A percentile compares a stretch with the other conserved stretches of the same genome.
Conservation (phyloP, 2,797 vertebrate species). For the Gallinago solitaria region DNA sequence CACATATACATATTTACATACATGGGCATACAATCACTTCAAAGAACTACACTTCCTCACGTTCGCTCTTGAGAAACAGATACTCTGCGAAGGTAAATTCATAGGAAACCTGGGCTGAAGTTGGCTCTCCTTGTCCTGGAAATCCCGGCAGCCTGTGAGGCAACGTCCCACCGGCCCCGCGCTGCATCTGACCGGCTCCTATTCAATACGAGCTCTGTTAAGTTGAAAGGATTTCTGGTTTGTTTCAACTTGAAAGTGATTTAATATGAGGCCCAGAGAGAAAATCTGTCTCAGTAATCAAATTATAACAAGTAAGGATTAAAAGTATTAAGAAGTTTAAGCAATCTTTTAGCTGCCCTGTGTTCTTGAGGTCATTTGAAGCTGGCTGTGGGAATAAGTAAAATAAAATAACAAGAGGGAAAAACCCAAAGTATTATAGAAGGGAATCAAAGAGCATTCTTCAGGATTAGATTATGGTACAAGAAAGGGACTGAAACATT, state of each 20-base stretch:
- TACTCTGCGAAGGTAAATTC: not conserved
- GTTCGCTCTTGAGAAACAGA: not conserved
- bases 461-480: constrained; percentile 66
- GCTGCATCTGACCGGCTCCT: constrained; percentile 67
- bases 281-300: constrained; percentile 82
- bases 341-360: constrained; percentile 76
- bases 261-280: constrained; percentile 81
- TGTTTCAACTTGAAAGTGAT: constrained; percentile 82
- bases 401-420: constrained; percentile 68
- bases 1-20: not conserved
- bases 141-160: constrained; percentile 43
- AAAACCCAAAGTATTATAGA: constrained; percentile 55
- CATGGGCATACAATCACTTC: not conserved
- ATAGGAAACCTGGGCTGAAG: not conserved
- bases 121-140: constrained; percentile 8
- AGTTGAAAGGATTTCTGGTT: constrained; percentile 82
- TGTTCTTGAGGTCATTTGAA: constrained; percentile 74
- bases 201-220: constrained; percentile 74
- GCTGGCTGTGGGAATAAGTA: constrained; percentile 69
- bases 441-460: constrained; percentile 50
- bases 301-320: constrained; percentile 85
- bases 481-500: constrained; percentile 60
- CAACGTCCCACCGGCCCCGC: constrained; percentile 58
- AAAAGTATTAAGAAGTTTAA: constrained; percentile 83
- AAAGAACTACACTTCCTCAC: not conserved